These are phyloP conservation scores for Ctenopoma kingsleyae DNA, from an alignment of 2,797 vertebrate species.

Conservation along the genomic window DNA sequence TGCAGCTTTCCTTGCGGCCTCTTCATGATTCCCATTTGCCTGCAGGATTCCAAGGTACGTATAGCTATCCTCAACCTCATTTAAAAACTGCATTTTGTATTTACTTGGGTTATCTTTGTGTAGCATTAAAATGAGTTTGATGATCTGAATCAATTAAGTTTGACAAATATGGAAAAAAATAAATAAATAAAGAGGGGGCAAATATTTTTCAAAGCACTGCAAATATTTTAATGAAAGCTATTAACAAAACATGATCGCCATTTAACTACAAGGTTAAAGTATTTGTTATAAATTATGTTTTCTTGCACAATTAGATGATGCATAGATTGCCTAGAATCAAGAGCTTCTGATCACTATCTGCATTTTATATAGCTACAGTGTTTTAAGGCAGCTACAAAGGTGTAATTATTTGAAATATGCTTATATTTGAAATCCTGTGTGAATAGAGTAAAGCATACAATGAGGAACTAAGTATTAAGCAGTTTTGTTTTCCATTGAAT, in stretches of 20 bases:
- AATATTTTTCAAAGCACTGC: too few species aligned
- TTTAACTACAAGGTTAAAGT: neutral
- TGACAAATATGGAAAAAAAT: too few species aligned
- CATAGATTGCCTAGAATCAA: neutral
- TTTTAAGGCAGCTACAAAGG: neutral
- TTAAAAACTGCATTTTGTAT: too few species aligned
- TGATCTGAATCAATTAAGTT: too few species aligned
- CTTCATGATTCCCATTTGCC: too few species aligned
- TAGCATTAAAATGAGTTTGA: too few species aligned
- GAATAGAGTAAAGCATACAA: neutral
- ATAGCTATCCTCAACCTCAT: too few species aligned
- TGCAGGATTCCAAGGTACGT: too few species aligned
- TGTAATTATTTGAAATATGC: neutral
- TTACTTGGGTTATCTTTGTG: too few species aligned
- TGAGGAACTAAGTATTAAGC: neutral
- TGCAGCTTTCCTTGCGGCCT: too few species aligned
- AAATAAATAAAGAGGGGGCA: too few species aligned
- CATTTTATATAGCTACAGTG: neutral
- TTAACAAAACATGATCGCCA: neutral
- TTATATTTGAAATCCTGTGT: conserved; percentile 11
- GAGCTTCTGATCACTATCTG: neutral
- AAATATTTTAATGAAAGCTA: neutral
- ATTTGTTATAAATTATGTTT: neutral
- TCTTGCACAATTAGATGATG: neutral
- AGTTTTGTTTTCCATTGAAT: neutral